Base-by-base conservation (phyloP, 2,797 vertebrate genomes). In the Chlorospingus semifuscus region DNA sequence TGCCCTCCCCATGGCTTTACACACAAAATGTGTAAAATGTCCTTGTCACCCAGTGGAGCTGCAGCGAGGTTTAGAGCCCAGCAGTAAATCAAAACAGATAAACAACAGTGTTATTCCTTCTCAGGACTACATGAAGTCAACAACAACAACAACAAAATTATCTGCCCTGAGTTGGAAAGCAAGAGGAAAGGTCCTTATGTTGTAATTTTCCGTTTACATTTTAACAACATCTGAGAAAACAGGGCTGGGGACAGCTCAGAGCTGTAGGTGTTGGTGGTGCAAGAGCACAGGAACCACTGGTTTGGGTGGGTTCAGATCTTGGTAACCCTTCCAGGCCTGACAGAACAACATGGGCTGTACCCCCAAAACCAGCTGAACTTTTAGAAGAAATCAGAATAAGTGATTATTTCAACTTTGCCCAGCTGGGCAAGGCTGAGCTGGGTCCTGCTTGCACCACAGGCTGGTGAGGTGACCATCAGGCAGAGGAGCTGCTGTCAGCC, bases 251-350 rank as follows among this genome's bases (percentile, higher is more conserved):
- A 32, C 46, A 55, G 0, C 56, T 23, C 44, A 29, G 75, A 37
- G 63, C 56, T 60, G 65, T 36, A 27, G 50, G 6, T 10, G 8
- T 6, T 60, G 72, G 57, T 17, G 47, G 2, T 6, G 19, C 42
- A 27, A 19, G 17, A 21, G 11, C 26, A 2, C 7, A 9, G 47
- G 12, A 49, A 3, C 26, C 0, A 0, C 13, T 4, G n/a, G 20
- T 69, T 14, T 39, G n/a, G 5, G 20, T 1, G 11, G 52, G 34
- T 20, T 11, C 11, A 14, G 30, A 21, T 22, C 21, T 18, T 14
- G 34, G 16, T 9, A 21, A 63, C 22, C 34, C 70, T 42, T n/a
- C 57, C 47, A 36, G 6, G 29, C 30, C 22, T 15, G 12, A 10
- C 14, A 32, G 22, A 60, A 15, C 2, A 3, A 2, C 3, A 2